Base-by-base conservation (phyloP, 2,113 vertebrate species). In the Tenebrosternarchus preto region DNA sequence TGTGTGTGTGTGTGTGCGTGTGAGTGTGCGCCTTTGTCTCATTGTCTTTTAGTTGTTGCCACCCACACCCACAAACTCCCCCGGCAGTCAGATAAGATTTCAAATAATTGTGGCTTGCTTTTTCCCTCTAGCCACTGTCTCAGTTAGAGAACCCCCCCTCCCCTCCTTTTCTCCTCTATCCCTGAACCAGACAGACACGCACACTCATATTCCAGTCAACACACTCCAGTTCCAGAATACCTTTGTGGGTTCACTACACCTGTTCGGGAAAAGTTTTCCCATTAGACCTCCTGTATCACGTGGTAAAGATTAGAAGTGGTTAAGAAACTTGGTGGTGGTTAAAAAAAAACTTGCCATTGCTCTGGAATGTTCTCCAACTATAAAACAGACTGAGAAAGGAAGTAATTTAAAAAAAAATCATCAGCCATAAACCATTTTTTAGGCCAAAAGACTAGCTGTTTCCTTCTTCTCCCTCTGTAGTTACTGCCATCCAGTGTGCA, bases 41-140 rank as follows among this genome's bases (percentile, higher is more conserved):
- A 73, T 53, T 77, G 71, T 66, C 83, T 87, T 82, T 85, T 76
- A 91, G 88, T 88, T 91, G 91, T 91, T 91, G 88, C 90, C 89
- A 92, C 90, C 86, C 88, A 91, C 86, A 91, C 87, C 90, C 87
- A 74, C 84, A 87, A 84, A 89, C 85, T 83, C 79, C 75, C 73
- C 83, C 84, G 80, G 87, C 84, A 76, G 78, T 83, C 84, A 84
- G 86, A 89, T 91, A 88, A 81, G 67, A 88, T 92, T 92, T 91
- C 86, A 91, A 85, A 91, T 89, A 86, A 85, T 86, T 83, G 25
- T 76, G 43, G 85, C 84, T 85, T 86, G 88, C 89, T 88, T 90
- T 89, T 87, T 80, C 85, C 89, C 78, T 67, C 74, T 20, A 69
- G 73, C 74, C 69, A 71, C 46, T 31, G 56, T 73, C 81, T 77